A percentile compares a stretch with the other conserved stretches of the same genome.
These are phyloP conservation scores for Sparidentex hasta DNA, from an alignment of 2,797 vertebrate species.

Conservation along the genomic window DNA sequence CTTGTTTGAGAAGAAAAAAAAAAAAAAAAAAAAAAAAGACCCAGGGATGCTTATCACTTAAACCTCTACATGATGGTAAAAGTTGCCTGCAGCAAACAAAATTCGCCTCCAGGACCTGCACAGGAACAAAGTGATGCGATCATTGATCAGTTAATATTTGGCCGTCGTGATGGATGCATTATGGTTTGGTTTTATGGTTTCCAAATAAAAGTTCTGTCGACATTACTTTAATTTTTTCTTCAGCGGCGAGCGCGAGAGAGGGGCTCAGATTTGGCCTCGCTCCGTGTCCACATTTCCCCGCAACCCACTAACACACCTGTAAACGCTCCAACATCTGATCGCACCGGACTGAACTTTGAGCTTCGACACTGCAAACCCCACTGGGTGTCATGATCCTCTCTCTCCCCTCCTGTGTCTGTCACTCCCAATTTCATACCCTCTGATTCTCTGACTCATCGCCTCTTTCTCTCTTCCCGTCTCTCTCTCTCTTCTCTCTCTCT, in stretches of 20 bases:
- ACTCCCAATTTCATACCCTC: slow-evolving; percentile 29
- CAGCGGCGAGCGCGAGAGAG: not conserved
- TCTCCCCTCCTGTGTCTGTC: slow-evolving; percentile 31
- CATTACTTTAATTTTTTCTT: not conserved
- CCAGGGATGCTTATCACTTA: not conserved
- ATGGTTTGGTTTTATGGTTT: slow-evolving; percentile 6
- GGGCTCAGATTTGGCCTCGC: not conserved
- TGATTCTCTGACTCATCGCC: slow-evolving; percentile 40
- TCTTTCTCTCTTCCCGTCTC: not conserved
- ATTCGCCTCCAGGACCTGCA: not conserved
- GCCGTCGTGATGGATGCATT: not conserved
- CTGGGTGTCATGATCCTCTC: slow-evolving; percentile 36
- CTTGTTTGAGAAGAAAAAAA: slow-evolving; percentile 10
- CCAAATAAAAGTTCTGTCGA: not conserved
- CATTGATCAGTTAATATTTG: not conserved
- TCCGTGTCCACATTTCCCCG: not conserved
- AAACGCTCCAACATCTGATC: slow-evolving; percentile 27
- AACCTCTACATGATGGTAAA: not conserved
- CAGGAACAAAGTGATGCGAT: slow-evolving; percentile 10
- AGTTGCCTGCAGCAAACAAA: slow-evolving; percentile 10
- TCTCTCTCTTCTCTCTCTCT: slow-evolving; percentile 33
- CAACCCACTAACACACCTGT: not conserved
- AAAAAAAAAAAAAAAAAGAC: not conserved
- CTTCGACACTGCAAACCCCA: slow-evolving; percentile 22
- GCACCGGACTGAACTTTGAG: slow-evolving; percentile 24